Evolutionary conservation across 2,797 vertebrate genomes (phyloP).

Genomic region (Sardinella longiceps): DNA sequence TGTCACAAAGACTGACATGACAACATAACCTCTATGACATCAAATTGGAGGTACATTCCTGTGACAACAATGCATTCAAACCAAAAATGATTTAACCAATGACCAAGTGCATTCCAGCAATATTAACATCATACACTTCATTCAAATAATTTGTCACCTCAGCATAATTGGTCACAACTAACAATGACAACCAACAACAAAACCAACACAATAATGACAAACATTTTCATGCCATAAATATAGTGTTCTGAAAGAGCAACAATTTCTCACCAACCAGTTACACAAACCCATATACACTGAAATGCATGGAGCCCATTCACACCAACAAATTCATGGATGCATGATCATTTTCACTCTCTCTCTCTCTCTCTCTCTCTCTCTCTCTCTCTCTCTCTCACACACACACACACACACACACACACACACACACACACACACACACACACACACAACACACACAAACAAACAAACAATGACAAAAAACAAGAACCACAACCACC

Average conservation of each 20-base stretch:
- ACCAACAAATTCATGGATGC: not conserved
- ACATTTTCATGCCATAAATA: not conserved
- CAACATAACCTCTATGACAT: not conserved
- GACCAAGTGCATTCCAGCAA: not conserved
- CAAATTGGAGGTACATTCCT: not conserved
- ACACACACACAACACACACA: not conserved
- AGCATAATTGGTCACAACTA: not conserved
- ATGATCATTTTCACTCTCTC: not conserved
- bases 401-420: not conserved
- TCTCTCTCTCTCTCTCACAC: not conserved
- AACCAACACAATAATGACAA: not conserved
- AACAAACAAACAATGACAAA: not conserved
- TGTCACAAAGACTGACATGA: not conserved
- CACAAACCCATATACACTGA: not conserved
- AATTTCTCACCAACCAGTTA: not conserved
- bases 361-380: not conserved
- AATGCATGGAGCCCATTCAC: not conserved
- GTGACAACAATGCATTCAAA: not conserved
- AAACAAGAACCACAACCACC: too few species aligned
- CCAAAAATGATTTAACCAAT: not conserved
- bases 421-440: not conserved
- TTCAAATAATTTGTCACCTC: not conserved
- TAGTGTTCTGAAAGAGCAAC: too few species aligned
- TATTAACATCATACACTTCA: not conserved
- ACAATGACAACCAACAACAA: not conserved